Evolutionary conservation across 1,140 invertebrate genomes (phyloP).

Genomic region (Drosophila funebris): DNA sequence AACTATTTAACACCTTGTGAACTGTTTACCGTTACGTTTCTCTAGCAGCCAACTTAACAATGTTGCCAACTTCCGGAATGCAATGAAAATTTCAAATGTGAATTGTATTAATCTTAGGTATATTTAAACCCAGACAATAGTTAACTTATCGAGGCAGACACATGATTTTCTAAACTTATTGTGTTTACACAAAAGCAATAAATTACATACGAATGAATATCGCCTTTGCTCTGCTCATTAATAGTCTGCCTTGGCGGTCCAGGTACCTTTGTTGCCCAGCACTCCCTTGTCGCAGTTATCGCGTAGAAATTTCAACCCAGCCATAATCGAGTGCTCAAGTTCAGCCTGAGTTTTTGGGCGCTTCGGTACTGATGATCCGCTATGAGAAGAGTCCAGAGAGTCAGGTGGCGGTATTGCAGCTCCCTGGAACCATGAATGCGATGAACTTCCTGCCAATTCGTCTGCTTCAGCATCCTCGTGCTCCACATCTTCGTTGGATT

Average conservation of each 20-base stretch:
- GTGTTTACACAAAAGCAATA: conserved; percentile 33
- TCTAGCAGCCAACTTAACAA: conserved; percentile 30
- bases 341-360: conserved; percentile 68
- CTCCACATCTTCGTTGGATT: conserved; percentile 16
- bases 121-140: conserved; percentile 48
- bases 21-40: conserved; percentile 44
- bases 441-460: neutral
- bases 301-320: conserved; percentile 88
- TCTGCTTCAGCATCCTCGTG: conserved; percentile 39
- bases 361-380: conserved; percentile 44
- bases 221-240: conserved; percentile 24
- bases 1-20: conserved; percentile 29
- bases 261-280: conserved; percentile 67
- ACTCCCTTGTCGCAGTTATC: conserved; percentile 86
- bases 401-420: conserved; percentile 87
- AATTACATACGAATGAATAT: conserved; percentile 33
- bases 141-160: conserved; percentile 21
- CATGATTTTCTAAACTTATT: conserved; percentile 51
- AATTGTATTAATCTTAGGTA: conserved; percentile 13
- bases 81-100: conserved; percentile 13
- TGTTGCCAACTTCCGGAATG: neutral
- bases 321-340: conserved; percentile 87
- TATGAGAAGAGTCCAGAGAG: conserved; percentile 87
- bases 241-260: conserved; percentile 82
- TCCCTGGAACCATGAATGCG: conserved; percentile 53